Base-by-base conservation (phyloP, 2,888 invertebrate genomes). In the Lasioglossum calceatum region DNA sequence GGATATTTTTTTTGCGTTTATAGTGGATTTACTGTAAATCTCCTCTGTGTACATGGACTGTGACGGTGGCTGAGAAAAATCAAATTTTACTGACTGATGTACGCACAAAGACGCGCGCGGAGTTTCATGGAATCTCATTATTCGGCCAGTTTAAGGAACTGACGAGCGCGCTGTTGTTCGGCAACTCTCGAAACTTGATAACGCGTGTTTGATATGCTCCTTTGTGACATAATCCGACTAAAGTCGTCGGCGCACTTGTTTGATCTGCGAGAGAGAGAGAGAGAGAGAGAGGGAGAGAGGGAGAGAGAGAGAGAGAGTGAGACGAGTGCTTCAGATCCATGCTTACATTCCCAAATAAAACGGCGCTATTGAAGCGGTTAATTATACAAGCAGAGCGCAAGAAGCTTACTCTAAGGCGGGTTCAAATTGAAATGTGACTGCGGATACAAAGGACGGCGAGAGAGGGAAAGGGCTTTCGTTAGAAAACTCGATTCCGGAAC, bases 401-500 rank as follows among this genome's bases (percentile, higher is more conserved):
- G 70, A 27, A 70, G 47, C 23, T 67, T 42, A 47, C 5, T 58
- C 16, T 42, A 36, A 61, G 70, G 19, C 54, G 44, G 50, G 58
- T 7, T 54, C 67, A 61, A 79, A 84, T 84, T 84, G 84, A 84
- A 85, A 76, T 79, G 78, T 71, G 71, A 78, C 50, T 58, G 42
- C 12, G 61, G 73, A 50, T 72, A 84, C 84, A 84, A 84, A 75
- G 70, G 70, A 70, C 42, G 50, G 39, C 84, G 50, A 50, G 50
- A 54, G 54, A 23, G 39, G 7, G 50, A 42, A 36, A 39, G 27
- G n/a, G 70, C 32, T 50, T 78, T 58, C 54, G 74, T 58, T 70
- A 86, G 86, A 79, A 79, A 86, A 87, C 76, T 86, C 67, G 61
- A 86, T 86, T 79, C 58, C 19, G 61, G 73, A 71, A 79, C 79